Base-by-base conservation (phyloP, 2,113 vertebrate species). In the Peromyscus maniculatus region DNA sequence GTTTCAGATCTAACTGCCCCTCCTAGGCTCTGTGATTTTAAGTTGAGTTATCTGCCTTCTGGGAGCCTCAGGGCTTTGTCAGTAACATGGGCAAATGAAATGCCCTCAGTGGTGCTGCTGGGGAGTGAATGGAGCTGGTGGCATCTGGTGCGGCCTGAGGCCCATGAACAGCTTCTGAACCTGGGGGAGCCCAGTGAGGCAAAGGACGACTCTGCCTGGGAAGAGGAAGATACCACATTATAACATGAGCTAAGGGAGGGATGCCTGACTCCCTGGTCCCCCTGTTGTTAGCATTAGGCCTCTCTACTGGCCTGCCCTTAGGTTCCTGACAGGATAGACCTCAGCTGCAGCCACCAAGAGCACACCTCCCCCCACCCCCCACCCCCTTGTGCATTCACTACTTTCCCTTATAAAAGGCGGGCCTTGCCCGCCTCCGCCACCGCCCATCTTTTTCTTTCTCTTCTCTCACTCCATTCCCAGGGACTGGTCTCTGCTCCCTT, bases 31-130 rank as follows among this genome's bases (percentile, higher is more conserved):
- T 93, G 55, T 55, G 43, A 89, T 83, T 95, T 94, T 91, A 72
- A 87, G 62, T 21, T 93, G 59, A 24, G 80, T 71, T 82, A n/a
- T 93, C 31, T 90, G 83, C 22, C 59, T 15, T 97, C 55, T 87
- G 28, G 46, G 77, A 89, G 49, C 52, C 94, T 89, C 66, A 2
- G 36, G 64, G 77, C n/a, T 82, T 93, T 74, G 71, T 83, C 67
- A 46, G 49, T 66, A 82, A 59, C 10, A 3, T 75, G 80, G 31
- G 12, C 80, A 77, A 92, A 77, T 90, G 49, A 36, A 69, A 59
- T 39, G 49, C 64, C 57, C 83, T 89, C 39, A 46, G 1, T 62
- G 71, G 87, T 88, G 64, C 75, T 57, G 66, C n/a, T n/a, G 82
- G 43, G 19, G 59, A 55, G 55, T 55, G 71, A 93, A 49, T 6